Conservation (phyloP, 92 coral and sea anemone species). For the Phenganax subtilis region DNA sequence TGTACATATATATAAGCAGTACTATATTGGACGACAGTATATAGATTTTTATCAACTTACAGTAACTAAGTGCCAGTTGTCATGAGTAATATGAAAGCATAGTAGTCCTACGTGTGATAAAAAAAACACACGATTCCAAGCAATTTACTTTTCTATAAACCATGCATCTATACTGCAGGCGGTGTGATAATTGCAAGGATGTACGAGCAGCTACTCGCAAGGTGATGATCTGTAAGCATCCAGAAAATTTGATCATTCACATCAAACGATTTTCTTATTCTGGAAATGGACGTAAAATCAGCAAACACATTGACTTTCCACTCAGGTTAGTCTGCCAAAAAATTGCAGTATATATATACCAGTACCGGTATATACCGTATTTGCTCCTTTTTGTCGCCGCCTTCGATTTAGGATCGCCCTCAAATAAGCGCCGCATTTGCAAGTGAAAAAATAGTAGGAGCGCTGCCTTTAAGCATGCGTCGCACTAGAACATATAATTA, state of each 20-base stretch:
- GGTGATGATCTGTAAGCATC: slow-evolving; percentile 80
- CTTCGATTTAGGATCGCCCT: too few species aligned
- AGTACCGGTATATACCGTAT: not conserved
- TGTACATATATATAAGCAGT: not conserved
- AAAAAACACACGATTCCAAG: not conserved
- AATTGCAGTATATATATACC: not conserved
- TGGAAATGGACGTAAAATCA: slow-evolving; percentile 60
- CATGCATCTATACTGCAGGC: slow-evolving; percentile 47
- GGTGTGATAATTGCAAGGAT: slow-evolving; percentile 80
- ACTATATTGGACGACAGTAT: not conserved
- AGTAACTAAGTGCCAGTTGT: too few species aligned
- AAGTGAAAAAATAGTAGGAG: too few species aligned
- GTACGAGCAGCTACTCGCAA: slow-evolving; percentile 93
- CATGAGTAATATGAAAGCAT: too few species aligned
- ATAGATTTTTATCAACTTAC: not conserved
- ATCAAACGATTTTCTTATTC: slow-evolving; percentile 83
- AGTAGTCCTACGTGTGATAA: not conserved
- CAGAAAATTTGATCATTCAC: slow-evolving; percentile 76
- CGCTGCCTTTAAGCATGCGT: too few species aligned
- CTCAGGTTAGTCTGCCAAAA: slow-evolving; percentile 55
- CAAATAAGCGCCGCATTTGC: too few species aligned
- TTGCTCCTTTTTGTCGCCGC: not conserved
- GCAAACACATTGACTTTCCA: slow-evolving; percentile 86
- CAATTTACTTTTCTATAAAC: not conserved
- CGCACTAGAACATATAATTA: too few species aligned